Base-by-base conservation (phyloP, 2,888 invertebrate species). In the Dasysyrphus albostriatus region DNA sequence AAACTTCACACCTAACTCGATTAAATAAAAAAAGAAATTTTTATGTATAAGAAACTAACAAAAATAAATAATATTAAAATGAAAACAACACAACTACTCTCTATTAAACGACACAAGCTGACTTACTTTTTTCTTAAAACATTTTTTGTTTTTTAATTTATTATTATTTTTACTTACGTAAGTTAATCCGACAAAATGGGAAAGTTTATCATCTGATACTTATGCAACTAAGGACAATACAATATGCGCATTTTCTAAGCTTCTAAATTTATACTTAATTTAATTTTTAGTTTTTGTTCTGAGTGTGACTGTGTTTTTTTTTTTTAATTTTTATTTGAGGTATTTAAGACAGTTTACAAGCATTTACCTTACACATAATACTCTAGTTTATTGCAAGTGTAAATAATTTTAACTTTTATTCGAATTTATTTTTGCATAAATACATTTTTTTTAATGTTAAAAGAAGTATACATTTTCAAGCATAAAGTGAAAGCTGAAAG, bases 191-290 rank as follows among this genome's bases (percentile, higher is more conserved):
- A 44, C 42, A 83, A 58, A 19, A 61, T 73, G 61, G 61, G 5
- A 56, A 63, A 72, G 85, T 78, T 44, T 63, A 73, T 75, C 72
- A 83, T 70, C 75, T 59, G 78, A 75, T 65, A 79, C 87, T 87
- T 83, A 83, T 83, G 78, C 74, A 83, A 87, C 83, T 87, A 75
- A 87, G 54, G 78, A 83, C 84, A 84, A 81, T 84, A 87, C 78
- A 87, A 79, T 87, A 87, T 83, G 87, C 87, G 83, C 70, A 75
- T 51, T 73, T 78, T 83, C 83, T 87, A 87, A 87, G 87, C 87
- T 65, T 87, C 83, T 83, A 87, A 75, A 24, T 82, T 70, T n/a
- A 19, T 84, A 56, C 12, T 59, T 47, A 19, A 24, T 14, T 69
- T 54, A 63, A 61, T 59, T 63, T 70, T 61, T 24, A 32, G 59